Conservation (phyloP, 1,140 invertebrate genomes). For the Copidosoma floridanum region DNA sequence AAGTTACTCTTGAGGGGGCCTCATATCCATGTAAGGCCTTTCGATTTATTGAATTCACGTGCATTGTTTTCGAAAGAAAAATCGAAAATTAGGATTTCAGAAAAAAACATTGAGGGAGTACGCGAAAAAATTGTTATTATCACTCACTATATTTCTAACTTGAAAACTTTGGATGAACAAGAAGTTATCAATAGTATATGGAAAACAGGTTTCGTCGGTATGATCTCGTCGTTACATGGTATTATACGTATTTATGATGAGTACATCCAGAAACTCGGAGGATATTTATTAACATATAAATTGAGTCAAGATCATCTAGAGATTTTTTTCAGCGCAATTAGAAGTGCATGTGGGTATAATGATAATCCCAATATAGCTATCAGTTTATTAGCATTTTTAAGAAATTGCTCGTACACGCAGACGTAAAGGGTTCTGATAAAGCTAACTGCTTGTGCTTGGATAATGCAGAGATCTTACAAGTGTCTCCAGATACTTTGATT, state of each 20-base stretch:
- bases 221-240: constrained; percentile 28
- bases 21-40: too few species aligned
- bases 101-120: too few species aligned
- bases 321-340: neutral
- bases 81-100: too few species aligned
- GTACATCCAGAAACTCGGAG: neutral
- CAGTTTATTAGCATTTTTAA: neutral
- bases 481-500: neutral
- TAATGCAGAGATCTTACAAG: constrained; percentile 3
- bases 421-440: neutral
- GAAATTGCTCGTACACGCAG: neutral
- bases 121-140: too few species aligned
- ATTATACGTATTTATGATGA: constrained; percentile 18
- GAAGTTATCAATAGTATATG: constrained; percentile 18
- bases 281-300: constrained; percentile 1
- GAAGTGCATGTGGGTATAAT: neutral
- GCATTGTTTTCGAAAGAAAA: too few species aligned
- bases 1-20: too few species aligned
- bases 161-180: constrained; percentile 19
- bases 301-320: too few species aligned
- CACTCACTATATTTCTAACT: too few species aligned
- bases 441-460: constrained; percentile 8
- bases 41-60: too few species aligned
- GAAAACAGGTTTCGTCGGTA: constrained; percentile 36
- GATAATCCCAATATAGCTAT: neutral